Evolutionary conservation across 1,140 invertebrate genomes (phyloP), one percentile per base, ranked within the genome.

Genomic region (Saxidomus purpurata): DNA sequence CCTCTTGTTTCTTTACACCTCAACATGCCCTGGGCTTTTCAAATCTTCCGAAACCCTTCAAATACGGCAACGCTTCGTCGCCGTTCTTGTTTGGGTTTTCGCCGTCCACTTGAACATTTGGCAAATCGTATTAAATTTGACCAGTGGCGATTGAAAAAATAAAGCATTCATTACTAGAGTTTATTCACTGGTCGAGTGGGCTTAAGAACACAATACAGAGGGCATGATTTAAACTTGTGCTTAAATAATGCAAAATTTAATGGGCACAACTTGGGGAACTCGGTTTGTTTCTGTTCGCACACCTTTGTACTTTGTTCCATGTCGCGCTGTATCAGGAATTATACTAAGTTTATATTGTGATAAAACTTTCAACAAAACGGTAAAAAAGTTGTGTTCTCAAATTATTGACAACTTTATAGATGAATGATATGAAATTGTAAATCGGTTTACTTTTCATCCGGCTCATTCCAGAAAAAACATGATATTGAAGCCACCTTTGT

Each of bases 61-160:
- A 77, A 47, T 17, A 1, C 13, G 8, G 25, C 25, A 25, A 77
- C 47, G 47, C 40, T 77, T 77, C 74, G 74, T 52, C 74, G 25
- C 74, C 25, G 9, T 28, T 49, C 43, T 34, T 52, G 40, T 47
- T 77, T 43, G 15, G 36, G 8, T 71, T 49, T 76, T 76, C 38
- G 25, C 36, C 28, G 0, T 15, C 13, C 31, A 38, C 76, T 52
- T 52, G 28, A 55, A 28, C 76, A 52, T 49, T 38, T n/a, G 9
- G 11, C 17, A 55, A 79, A 79, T 79, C 76, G 76, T 55, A 79
- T 79, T 79, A 79, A 79, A 52, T 22, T 34, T 79, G 76, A 49
- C 47, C 43, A 79, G 25, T 76, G 71, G 19, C 40, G 8, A 15
- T 76, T 49, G 17, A 47, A 9, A 38, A 79, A 34, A 47, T 15